phyloP scores from a whole-genome alignment of 2,797 vertebrate genomes.

The Ciconia nigra region DNA sequence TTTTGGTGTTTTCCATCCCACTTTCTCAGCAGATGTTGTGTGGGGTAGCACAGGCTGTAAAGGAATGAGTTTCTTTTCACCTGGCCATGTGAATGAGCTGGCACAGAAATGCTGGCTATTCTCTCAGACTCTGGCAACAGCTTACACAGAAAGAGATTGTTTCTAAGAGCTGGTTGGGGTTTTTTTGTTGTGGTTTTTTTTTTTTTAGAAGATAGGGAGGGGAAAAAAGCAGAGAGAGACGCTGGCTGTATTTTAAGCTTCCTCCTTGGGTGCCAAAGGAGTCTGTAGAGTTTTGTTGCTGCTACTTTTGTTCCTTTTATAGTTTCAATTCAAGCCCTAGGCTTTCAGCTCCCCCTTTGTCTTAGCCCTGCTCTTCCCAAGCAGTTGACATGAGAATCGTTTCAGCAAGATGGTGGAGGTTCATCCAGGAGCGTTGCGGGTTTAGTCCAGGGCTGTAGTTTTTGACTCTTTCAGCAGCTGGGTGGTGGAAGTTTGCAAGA shows the following conservation, averaged over 20 bases:
- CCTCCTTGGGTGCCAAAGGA: conserved; percentile 73
- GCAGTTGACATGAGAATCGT: conserved; percentile 20
- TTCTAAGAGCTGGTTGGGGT: background rate
- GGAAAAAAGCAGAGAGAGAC: background rate
- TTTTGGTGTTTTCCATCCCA: conserved; percentile 55
- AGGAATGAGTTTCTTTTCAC: conserved; percentile 73
- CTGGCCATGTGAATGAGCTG: conserved; percentile 72
- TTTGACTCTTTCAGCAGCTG: background rate
- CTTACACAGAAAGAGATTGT: conserved; percentile 41
- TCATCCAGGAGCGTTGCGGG: background rate
- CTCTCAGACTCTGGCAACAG: conserved; percentile 14
- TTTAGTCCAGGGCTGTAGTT: background rate
- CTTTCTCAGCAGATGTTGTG: conserved; percentile 75
- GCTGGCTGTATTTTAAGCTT: conserved; percentile 67
- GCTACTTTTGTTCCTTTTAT: conserved; percentile 67
- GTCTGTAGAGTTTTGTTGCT: conserved; percentile 68
- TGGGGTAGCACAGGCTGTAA: conserved; percentile 47
- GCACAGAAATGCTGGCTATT: background rate
- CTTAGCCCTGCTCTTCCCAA: conserved; percentile 49
- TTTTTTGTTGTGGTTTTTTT: background rate
- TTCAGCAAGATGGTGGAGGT: background rate
- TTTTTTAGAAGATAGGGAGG: background rate
- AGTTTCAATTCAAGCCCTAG: conserved; percentile 43
- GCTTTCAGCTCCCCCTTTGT: conserved; percentile 55
- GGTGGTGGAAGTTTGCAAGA: background rate